Base-by-base conservation (phyloP, 2,797 vertebrate genomes). In the Atherinosoma microstoma region DNA sequence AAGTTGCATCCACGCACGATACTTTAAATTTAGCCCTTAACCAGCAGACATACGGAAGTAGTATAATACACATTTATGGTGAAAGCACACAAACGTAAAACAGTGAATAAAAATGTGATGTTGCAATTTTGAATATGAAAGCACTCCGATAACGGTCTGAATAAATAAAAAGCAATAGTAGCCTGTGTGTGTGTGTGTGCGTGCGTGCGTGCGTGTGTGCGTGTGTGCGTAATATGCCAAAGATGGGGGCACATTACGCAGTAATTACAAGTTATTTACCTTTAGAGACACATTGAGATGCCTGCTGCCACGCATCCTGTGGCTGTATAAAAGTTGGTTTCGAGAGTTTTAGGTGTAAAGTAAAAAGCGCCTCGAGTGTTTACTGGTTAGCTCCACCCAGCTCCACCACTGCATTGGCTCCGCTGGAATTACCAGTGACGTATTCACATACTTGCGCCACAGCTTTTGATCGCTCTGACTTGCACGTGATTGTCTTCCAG, bases 201-300 rank as follows among this genome's bases (percentile, higher is more conserved):
- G 24, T 27, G 24, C 2, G 24, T 27, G 24, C 2, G 24, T 27
- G 24, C 2, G 24, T 27, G 24, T 27, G 24, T 27, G 24, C 24
- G 6, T 45, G 12, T 8, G 6, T 7, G 12, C 18, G 18, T 45
- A 20, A 10, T 45, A 20, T 45, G 42, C 42, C 15, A 42, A 13
- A 4, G 3, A 45, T 45, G 42, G 7, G 5, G 16, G 2, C 42
- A 18, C 7, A 8, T 16, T 18, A 58, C 38, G 59, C 11, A 18
- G 18, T 27, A 36, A 15, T 3, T 32, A 4, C 0, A 36, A 22
- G 8, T 20, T 3, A 16, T 66, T 87, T 83, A 91, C 89, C 89
- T 86, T 77, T 0, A 9, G 60, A 84, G 68, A 80, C 63, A 68
- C 51, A 0, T 0, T 2, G 58, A 57, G 35, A 10, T 12, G 15